Evolutionary conservation across 2,113 vertebrate species (phyloP).

Genomic region (Cavia porcellus): DNA sequence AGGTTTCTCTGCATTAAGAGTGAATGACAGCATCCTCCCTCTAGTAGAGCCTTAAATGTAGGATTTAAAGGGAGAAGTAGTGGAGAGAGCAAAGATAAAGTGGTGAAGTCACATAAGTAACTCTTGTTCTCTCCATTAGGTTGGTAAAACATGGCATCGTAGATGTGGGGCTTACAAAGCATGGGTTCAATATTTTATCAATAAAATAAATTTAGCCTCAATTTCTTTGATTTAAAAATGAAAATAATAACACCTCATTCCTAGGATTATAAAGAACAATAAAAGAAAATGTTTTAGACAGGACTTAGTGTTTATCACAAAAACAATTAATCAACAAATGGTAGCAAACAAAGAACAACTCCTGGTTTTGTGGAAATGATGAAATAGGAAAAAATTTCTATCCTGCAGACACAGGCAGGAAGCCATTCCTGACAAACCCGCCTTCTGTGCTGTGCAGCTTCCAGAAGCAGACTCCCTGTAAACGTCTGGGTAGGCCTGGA

Average conservation of each 20-base stretch:
- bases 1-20: background rate
- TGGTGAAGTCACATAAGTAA: background rate
- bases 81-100: background rate
- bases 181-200: background rate
- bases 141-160: background rate
- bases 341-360: too few species aligned
- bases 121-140: background rate
- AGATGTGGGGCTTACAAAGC: background rate
- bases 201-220: background rate
- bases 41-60: background rate
- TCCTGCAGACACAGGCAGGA: too few species aligned
- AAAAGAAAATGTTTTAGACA: too few species aligned
- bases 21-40: background rate
- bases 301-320: too few species aligned
- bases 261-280: background rate
- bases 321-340: too few species aligned
- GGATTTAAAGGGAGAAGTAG: background rate
- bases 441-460: too few species aligned
- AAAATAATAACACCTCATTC: background rate
- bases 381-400: too few species aligned
- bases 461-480: background rate
- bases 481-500: background rate
- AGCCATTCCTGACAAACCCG: too few species aligned
- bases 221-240: slow-evolving; percentile 35
- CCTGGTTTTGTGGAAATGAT: too few species aligned